phyloP scores from a whole-genome alignment of 2,113 vertebrate species.

The Ceyx melanurus region DNA sequence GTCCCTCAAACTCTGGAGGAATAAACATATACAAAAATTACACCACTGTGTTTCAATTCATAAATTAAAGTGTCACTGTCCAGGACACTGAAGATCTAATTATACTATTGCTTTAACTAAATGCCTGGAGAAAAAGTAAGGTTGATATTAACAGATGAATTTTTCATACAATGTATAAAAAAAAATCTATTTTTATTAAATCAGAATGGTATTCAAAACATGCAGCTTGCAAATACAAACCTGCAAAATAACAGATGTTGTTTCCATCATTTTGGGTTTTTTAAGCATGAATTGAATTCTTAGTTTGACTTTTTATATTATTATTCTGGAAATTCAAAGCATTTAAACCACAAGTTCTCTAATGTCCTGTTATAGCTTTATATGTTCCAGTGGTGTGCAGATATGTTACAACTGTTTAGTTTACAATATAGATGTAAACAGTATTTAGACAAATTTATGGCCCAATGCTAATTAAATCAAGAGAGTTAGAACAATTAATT shows the following conservation, averaged over 20 bases:
- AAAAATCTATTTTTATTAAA: slow-evolving; percentile 9
- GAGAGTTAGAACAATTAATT: not conserved
- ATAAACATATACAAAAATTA: not conserved
- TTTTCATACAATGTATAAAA: not conserved
- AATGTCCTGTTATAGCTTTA: not conserved
- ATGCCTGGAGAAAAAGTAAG: not conserved
- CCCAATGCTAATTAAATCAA: not conserved
- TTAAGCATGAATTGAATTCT: not conserved
- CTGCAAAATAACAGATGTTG: slow-evolving; percentile 14
- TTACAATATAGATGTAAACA: not conserved
- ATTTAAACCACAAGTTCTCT: slow-evolving; percentile 12
- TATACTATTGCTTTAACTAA: not conserved
- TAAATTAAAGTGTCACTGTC: not conserved
- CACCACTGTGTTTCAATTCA: not conserved
- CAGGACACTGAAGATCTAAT: not conserved
- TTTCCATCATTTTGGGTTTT: slow-evolving; percentile 5
- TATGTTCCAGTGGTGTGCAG: not conserved
- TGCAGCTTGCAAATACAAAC: not conserved
- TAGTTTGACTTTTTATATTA: slow-evolving; percentile 21
- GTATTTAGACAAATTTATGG: not conserved
- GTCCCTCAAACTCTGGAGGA: not conserved
- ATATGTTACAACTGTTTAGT: not conserved
- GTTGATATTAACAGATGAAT: not conserved
- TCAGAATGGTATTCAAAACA: not conserved
- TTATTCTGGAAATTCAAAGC: not conserved